Evolutionary conservation across 2,113 vertebrate species (phyloP).

Genomic region (Tetrao urogallus): DNA sequence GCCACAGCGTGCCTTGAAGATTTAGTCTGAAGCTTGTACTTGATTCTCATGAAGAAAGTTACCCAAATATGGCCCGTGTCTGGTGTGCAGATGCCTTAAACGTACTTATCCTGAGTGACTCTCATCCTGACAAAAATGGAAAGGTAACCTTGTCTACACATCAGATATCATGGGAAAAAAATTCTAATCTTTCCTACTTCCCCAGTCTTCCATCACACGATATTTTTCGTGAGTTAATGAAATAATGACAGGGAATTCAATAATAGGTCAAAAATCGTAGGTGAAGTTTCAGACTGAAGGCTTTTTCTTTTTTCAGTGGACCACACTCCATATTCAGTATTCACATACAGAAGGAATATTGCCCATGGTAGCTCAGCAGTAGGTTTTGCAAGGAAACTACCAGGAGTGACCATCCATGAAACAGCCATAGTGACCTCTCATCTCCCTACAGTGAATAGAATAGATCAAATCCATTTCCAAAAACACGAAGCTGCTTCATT

Average conservation of each 20-base stretch:
- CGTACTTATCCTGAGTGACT: neutral
- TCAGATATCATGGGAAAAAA: neutral
- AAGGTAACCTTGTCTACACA: neutral
- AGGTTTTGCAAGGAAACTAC: neutral
- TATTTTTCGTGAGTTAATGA: neutral
- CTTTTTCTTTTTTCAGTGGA: neutral
- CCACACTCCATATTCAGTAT: neutral
- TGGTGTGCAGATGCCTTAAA: neutral
- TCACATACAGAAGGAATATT: neutral
- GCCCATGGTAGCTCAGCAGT: neutral
- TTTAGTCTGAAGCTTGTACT: neutral
- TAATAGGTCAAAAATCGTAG: neutral
- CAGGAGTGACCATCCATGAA: neutral
- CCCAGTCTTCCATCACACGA: neutral
- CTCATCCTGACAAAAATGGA: slow-evolving; percentile 16
- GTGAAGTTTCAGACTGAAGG: neutral
- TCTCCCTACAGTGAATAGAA: neutral
- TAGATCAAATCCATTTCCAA: neutral
- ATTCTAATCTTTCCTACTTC: neutral
- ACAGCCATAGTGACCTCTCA: neutral
- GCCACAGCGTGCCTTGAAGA: neutral
- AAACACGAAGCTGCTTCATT: neutral
- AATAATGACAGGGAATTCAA: neutral
- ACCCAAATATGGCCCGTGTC: slow-evolving; percentile 44
- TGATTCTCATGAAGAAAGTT: slow-evolving; percentile 22